Evolutionary conservation across 2,797 vertebrate species (phyloP), one percentile per base, ranked within the genome.

Genomic region (Salarias fasciatus): DNA sequence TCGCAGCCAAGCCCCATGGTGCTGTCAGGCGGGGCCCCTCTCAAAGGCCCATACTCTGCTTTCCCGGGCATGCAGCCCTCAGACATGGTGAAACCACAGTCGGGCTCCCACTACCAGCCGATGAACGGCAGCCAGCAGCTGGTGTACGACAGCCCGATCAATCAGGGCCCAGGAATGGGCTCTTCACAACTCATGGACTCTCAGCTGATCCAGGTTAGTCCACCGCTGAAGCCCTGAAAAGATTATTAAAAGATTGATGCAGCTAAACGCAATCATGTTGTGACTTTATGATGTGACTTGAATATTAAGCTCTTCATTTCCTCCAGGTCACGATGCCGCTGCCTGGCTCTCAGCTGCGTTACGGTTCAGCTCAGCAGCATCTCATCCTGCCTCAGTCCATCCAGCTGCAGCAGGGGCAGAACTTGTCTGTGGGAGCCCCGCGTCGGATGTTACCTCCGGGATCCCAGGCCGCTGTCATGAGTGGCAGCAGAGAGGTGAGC

Each of bases 121-220:
- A 91, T 99, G 90, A 97, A 94, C 0, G 97, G 98, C 79, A 99
- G 90, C 91, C 97, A 99, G 89, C 86, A 95, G 0, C 90, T 99
- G 15, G 94, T 99, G 49, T 99, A 99, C 0, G 97, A 99, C 61
- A 92, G 93, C 66, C 94, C 95, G 75, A 92, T 99, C 76, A 94
- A 92, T 91, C 97, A 99, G 86, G 95, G 93, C 0, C 93, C 96
- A 0, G 92, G 96, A 1, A 93, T 99, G 87, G 93, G 96, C 10
- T 96, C 97, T 18, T 99, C 98, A 46, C 97, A 98, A 85, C 93
- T 99, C 81, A 93, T 99, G 95, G 98, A 99, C 90, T 98, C 97
- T 5, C 96, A 96, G 75, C 97, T 99, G 62, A 98, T 98, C 11
- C 98, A 99, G 97, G 98, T 97, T 8, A 64, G 79, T 50, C 8